Conservation (phyloP, 2,113 vertebrate species). For the Percina caprodes region DNA sequence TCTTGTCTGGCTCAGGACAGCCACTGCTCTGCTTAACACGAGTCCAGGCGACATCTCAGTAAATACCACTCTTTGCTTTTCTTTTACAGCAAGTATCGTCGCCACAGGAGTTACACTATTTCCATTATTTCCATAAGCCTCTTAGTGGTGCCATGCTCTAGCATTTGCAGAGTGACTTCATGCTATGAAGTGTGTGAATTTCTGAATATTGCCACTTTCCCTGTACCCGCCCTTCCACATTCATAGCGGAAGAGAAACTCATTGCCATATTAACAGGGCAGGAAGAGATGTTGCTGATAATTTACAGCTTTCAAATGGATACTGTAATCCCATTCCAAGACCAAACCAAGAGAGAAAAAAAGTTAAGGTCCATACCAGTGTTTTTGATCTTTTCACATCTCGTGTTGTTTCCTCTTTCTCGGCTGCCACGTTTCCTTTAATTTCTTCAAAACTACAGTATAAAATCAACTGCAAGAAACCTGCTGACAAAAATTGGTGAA, state of each 20-base stretch:
- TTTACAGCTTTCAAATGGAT: constrained; percentile 14
- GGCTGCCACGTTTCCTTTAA: background rate
- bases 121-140: constrained; percentile 72
- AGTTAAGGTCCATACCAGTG: background rate
- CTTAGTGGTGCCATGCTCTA: constrained; percentile 57
- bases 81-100: constrained; percentile 53
- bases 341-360: background rate
- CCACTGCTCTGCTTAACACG: constrained; percentile 39
- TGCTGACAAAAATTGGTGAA: background rate
- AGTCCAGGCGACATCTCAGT: constrained; percentile 39
- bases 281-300: constrained; percentile 2
- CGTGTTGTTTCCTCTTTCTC: background rate
- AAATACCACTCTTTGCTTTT: constrained; percentile 58
- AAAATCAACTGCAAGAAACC: background rate
- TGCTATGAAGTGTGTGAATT: constrained; percentile 24
- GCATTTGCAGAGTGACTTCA: constrained; percentile 46
- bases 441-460: background rate
- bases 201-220: constrained; percentile 30
- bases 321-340: constrained; percentile 13
- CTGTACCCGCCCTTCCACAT: background rate
- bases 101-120: constrained; percentile 55
- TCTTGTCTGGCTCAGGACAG: constrained; percentile 36
- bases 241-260: no score
- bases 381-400: background rate
- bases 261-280: no score